These are phyloP conservation scores for Eurosta solidaginis DNA, from an alignment of 1,140 invertebrate genomes.

Conservation along the genomic window DNA sequence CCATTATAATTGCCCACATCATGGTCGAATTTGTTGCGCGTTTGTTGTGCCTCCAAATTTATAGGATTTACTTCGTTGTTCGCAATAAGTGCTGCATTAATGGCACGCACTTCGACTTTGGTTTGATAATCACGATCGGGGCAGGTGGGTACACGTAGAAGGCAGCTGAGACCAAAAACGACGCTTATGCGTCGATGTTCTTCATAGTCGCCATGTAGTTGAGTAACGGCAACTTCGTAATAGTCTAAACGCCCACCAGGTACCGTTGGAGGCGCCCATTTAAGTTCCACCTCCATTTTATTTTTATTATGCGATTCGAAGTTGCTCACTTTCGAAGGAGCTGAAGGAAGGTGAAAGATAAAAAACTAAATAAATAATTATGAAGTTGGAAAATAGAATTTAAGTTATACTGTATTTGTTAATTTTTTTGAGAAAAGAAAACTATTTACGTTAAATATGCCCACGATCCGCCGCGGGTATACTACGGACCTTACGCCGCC, in stretches of 20 bases:
- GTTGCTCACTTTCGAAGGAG: not conserved
- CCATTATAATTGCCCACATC: conserved; percentile 10
- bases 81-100: conserved; percentile 20
- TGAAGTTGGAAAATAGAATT: not conserved
- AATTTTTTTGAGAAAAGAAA: too few species aligned
- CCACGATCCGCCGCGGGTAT: too few species aligned
- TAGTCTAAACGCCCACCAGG: conserved; percentile 25
- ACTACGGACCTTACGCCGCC: too few species aligned
- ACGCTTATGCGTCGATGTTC: not conserved
- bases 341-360: not conserved
- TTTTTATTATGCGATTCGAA: not conserved
- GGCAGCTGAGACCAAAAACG: conserved; percentile 2
- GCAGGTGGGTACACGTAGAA: conserved; percentile 15
- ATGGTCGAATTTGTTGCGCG: not conserved
- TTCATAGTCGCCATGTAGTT: not conserved
- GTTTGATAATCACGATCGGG: conserved; percentile 32
- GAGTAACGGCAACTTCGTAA: conserved; percentile 29
- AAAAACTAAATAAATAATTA: not conserved
- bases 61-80: not conserved
- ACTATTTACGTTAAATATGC: too few species aligned
- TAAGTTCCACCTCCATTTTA: not conserved
- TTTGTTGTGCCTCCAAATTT: not conserved
- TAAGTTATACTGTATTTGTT: too few species aligned
- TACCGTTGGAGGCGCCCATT: conserved; percentile 6
- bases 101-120: conserved; percentile 26